Conservation (phyloP, 2,113 vertebrate species). For the Chionomys nivalis region DNA sequence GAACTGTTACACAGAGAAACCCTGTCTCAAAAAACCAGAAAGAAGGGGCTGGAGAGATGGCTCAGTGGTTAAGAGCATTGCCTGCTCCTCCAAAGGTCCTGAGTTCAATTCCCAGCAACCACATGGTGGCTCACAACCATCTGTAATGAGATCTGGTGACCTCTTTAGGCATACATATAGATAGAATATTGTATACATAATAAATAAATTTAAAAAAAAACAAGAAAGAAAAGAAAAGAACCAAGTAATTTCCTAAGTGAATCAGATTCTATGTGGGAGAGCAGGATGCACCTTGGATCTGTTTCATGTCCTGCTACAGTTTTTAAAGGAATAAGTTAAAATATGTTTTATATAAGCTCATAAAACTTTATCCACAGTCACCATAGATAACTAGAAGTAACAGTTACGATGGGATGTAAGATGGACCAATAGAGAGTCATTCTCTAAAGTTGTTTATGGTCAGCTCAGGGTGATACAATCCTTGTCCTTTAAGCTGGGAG, state of each 20-base stretch:
- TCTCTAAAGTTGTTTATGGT: conserved; percentile 31
- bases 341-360: neutral
- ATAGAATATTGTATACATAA: too few relatives aligned
- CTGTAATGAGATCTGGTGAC: too few relatives aligned
- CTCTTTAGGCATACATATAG: too few relatives aligned
- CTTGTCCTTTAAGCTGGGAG: conserved; percentile 24
- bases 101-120: too few relatives aligned
- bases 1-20: neutral
- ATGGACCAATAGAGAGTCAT: neutral
- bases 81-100: too few relatives aligned
- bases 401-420: neutral
- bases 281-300: neutral
- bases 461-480: conserved; percentile 1
- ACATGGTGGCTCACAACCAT: too few relatives aligned
- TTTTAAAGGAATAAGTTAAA: conserved; percentile 47
- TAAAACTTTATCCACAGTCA: neutral
- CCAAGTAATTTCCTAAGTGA: conserved; percentile 44
- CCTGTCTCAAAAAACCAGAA: neutral
- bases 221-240: neutral
- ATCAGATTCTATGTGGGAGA: conserved; percentile 20
- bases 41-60: too few relatives aligned
- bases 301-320: neutral
- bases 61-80: too few relatives aligned
- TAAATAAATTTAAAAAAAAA: too few relatives aligned
- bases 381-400: conserved; percentile 8